A percentile compares a stretch with the other conserved stretches of the same genome.
Evolutionary conservation across 1,140 invertebrate species (phyloP).

Genomic region (Gonatopus flavifemur): DNA sequence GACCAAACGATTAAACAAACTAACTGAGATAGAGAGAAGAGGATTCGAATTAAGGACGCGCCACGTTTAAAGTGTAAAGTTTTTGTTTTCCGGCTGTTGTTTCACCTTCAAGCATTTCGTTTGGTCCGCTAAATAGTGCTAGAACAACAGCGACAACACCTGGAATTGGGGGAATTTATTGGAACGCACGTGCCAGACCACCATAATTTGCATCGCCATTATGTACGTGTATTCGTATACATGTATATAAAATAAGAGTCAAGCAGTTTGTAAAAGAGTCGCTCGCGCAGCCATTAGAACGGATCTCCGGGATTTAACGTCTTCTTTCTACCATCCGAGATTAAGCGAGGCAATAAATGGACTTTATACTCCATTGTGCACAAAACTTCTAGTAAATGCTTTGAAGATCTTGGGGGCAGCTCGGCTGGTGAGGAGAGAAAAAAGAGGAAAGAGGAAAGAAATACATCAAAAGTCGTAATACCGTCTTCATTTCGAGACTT

Average conservation of each 20-base stretch:
- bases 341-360: constrained; percentile 34
- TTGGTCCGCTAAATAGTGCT: not conserved
- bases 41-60: not conserved
- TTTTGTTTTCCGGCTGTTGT: constrained; percentile 34
- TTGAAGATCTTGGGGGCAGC: constrained; percentile 8
- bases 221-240: no score
- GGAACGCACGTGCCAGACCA: constrained; percentile 40
- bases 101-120: constrained; percentile 28
- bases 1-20: no score
- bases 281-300: constrained; percentile 57
- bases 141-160: not conserved
- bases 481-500: no score
- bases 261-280: constrained; percentile 56
- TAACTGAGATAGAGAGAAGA: not conserved
- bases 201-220: constrained; percentile 34
- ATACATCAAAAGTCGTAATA: constrained; percentile 13
- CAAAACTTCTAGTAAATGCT: constrained; percentile 17
- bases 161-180: constrained; percentile 44
- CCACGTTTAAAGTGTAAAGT: constrained; percentile 33
- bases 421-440: not conserved
- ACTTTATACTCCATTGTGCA: constrained; percentile 30
- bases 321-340: constrained; percentile 28
- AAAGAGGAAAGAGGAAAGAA: constrained; percentile 14
- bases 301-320: constrained; percentile 57
- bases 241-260: constrained; percentile 27